Conservation (phyloP, 2,113 vertebrate genomes). For the Phrynocephalus versicolor region DNA sequence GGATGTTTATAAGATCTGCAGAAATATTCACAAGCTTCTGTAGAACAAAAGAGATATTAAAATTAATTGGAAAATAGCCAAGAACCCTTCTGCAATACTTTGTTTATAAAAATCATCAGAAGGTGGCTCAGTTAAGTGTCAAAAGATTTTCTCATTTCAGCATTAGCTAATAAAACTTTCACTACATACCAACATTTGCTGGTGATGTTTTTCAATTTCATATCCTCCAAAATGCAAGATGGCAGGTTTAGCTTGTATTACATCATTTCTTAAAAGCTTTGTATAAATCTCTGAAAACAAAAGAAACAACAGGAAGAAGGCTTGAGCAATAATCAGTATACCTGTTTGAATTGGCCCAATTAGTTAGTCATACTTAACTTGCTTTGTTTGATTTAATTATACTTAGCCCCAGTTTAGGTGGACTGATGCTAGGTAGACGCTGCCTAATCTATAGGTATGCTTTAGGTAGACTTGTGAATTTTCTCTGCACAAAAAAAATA, state of each 20-base stretch:
- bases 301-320: conserved; percentile 26
- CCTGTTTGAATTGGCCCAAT: not conserved
- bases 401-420: not conserved
- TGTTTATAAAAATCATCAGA: not conserved
- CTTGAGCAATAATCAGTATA: not conserved
- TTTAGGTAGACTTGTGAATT: not conserved
- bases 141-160: not conserved
- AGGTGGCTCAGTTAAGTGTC: not conserved
- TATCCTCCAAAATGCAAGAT: conserved; percentile 91
- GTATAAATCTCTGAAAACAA: conserved; percentile 79
- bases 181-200: conserved; percentile 81
- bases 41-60: conserved; percentile 47
- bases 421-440: not conserved
- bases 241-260: conserved; percentile 83
- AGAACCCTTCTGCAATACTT: not conserved
- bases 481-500: not conserved
- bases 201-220: conserved; percentile 80
- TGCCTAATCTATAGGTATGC: not conserved
- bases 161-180: not conserved
- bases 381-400: not conserved
- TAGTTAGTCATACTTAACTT: not conserved
- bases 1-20: conserved; percentile 76
- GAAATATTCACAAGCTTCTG: conserved; percentile 92
- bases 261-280: conserved; percentile 76
- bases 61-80: not conserved